phyloP scores from a whole-genome alignment of 2,113 vertebrate genomes.

The Albula goreensis region DNA sequence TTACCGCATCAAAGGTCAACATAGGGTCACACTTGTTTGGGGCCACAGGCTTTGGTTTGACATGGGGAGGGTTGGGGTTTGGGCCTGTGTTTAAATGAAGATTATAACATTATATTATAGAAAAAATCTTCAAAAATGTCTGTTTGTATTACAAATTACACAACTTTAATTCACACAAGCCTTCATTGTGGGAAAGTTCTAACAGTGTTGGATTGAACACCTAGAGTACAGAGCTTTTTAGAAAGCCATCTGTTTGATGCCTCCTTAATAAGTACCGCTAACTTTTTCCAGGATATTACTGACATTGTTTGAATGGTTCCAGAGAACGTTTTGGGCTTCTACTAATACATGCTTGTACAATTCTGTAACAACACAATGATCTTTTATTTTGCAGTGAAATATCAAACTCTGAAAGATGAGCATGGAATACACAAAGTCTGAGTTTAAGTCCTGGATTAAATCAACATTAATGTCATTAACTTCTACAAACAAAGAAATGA shows the following conservation, averaged over 20 bases:
- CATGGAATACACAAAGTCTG: background rate
- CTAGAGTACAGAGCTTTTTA: too few relatives aligned
- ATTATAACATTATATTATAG: background rate
- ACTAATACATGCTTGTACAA: background rate
- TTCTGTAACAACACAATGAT: background rate
- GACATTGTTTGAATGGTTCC: background rate
- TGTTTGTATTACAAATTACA: too few relatives aligned
- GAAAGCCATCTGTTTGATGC: too few relatives aligned
- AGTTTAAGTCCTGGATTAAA: background rate
- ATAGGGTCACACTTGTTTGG: constrained; percentile 70
- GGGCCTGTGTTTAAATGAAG: constrained; percentile 53
- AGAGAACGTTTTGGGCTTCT: too few relatives aligned
- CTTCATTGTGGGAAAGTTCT: too few relatives aligned
- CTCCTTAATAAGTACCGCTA: too few relatives aligned
- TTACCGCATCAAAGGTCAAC: constrained; percentile 70
- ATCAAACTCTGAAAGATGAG: background rate
- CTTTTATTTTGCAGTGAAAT: background rate
- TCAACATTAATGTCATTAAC: background rate
- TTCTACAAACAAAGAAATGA: background rate
- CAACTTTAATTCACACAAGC: background rate
- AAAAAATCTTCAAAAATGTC: background rate
- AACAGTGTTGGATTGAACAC: too few relatives aligned
- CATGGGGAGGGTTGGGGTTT: constrained; percentile 59
- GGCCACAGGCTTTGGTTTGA: constrained; percentile 68
- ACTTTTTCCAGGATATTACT: background rate